Base-by-base conservation (phyloP, 2,888 invertebrate genomes). In the Uloborus plumipes region DNA sequence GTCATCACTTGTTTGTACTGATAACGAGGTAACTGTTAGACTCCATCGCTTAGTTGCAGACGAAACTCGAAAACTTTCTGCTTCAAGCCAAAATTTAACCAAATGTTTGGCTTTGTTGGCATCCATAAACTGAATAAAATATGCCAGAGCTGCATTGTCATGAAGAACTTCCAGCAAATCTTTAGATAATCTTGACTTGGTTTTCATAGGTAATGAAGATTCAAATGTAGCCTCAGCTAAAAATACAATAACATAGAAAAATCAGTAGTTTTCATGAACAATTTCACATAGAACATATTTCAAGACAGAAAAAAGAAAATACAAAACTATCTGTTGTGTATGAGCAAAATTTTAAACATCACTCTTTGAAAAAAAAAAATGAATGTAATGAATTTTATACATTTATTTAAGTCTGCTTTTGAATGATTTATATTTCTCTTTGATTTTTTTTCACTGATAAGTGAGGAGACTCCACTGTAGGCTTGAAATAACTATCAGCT, bases 41-140 rank as follows among this genome's bases (percentile, higher is more conserved):
- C 47, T 51, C 39, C 74, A 66, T 55, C 62, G 53, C n/a, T 71
- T 77, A 7, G 59, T 83, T 39, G 69, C 77, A 11, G 67, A 59
- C 49, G 80, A 80, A 6, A 74, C 49, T 16, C 65, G 88, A 84
- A 91, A 90, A 80, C 90, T 90, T 70, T 90, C 89, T 9, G 90
- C 89, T 86, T 90, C 90, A 75, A 90, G 87, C 90, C 90, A 91
- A 86, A 91, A 91, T 84, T 89, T 88, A 76, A 91, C 87, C 51
- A 90, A 86, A 73, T 89, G 87, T 13, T 87, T 87, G 9, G 92
- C 87, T 26, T 86, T 87, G 85, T 92, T 91, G n/a, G 92, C 91
- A 87, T 96, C 95, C 92, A 97, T 92, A 89, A 93, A 97, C 87
- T 95, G 94, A 75, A 95, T 92, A 88, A 97, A 95, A 89, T 95